These are phyloP conservation scores for Acanthurus tractus DNA, from an alignment of 2,797 vertebrate species.

Conservation along the genomic window DNA sequence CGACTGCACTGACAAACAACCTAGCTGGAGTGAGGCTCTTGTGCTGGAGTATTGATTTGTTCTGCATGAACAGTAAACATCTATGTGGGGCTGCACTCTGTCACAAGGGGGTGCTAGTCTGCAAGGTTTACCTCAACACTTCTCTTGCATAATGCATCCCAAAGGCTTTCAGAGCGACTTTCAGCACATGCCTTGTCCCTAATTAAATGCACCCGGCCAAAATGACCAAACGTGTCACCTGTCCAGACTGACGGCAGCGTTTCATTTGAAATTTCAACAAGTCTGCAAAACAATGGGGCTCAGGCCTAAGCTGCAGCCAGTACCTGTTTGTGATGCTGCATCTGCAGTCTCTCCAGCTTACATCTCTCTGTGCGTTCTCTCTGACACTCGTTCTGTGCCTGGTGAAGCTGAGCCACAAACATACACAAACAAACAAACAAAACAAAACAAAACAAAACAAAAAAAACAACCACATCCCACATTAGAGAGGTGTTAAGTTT, in stretches of 20 bases:
- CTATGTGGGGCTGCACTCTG: slow-evolving; percentile 42
- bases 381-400: slow-evolving; percentile 92
- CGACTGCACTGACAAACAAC: slow-evolving; percentile 50
- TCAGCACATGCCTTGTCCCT: not conserved
- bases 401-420: slow-evolving; percentile 85
- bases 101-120: slow-evolving; percentile 75
- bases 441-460: no score
- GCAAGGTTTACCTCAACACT: slow-evolving; percentile 19
- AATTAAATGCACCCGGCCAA: not conserved
- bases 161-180: slow-evolving; percentile 6
- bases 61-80: slow-evolving; percentile 10
- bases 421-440: slow-evolving; percentile 16
- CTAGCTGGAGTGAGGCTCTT: slow-evolving; percentile 63
- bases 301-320: slow-evolving; percentile 31
- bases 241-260: slow-evolving; percentile 4
- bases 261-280: slow-evolving; percentile 12
- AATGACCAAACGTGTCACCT: slow-evolving; percentile 22
- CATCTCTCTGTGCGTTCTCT: slow-evolving; percentile 93
- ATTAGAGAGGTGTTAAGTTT: slow-evolving; percentile 1
- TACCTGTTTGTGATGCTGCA: slow-evolving; percentile 97
- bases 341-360: slow-evolving; percentile 92
- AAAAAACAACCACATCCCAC: no score
- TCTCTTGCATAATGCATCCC: not conserved
- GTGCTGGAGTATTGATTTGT: slow-evolving; percentile 33
- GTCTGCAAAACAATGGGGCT: slow-evolving; percentile 10